These are phyloP conservation scores for Lithosia quadra DNA, from an alignment of 2,888 invertebrate species.

Conservation along the genomic window DNA sequence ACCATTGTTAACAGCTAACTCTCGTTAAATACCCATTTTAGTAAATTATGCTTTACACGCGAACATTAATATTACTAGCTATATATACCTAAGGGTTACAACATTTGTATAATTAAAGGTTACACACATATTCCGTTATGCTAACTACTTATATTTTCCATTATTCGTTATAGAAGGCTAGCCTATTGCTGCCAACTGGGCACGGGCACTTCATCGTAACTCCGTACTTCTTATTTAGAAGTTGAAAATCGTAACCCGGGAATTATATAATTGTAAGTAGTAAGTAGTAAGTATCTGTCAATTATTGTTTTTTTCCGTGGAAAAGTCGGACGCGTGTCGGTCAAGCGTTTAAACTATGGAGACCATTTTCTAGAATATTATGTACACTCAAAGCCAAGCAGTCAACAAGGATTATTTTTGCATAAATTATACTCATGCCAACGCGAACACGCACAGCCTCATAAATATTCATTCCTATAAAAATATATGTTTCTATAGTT, in stretches of 20 bases:
- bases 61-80: not conserved
- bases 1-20: not conserved
- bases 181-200: not conserved
- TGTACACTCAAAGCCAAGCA: not conserved
- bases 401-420: not conserved
- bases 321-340: not conserved
- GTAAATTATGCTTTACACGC: conserved; percentile 4
- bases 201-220: not conserved
- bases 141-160: not conserved
- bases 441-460: not conserved
- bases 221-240: no score
- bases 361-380: not conserved
- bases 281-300: not conserved
- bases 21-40: conserved; percentile 1
- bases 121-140: not conserved
- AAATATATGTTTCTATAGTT: not conserved
- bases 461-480: not conserved
- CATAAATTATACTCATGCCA: not conserved
- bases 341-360: not conserved
- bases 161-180: not conserved
- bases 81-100: no score
- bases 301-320: not conserved
- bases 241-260: no score
- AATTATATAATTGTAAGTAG: no score
- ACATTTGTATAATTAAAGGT: no score